Conservation (phyloP, 1,140 invertebrate genomes). For the Aphis craccivora region DNA sequence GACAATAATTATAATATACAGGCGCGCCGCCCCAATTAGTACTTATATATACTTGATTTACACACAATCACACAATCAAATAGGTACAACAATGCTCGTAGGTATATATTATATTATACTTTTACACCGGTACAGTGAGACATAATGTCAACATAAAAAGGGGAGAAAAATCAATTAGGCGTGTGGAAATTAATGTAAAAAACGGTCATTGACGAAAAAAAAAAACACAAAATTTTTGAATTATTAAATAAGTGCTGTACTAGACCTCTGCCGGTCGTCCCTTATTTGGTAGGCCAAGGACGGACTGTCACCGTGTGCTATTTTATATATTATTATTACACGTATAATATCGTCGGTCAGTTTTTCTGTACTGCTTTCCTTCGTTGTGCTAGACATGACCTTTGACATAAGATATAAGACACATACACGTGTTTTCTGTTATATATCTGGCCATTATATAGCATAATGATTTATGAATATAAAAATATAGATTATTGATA, state of each 20-base stretch:
- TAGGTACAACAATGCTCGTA: background rate
- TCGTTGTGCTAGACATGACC: background rate
- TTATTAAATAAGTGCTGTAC: constrained; percentile 35
- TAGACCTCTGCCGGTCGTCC: background rate
- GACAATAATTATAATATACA: background rate
- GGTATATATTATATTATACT: background rate
- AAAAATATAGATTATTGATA: constrained; percentile 19
- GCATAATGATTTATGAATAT: background rate
- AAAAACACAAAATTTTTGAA: constrained; percentile 24
- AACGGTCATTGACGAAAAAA: constrained; percentile 80
- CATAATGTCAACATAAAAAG: background rate
- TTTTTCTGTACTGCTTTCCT: background rate
- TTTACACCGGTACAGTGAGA: background rate
- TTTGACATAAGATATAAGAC: background rate
- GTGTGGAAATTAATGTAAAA: background rate
- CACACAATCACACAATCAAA: background rate
- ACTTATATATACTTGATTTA: background rate
- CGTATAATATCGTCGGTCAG: background rate
- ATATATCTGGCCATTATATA: background rate
- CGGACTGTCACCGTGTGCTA: background rate
- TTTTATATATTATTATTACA: background rate
- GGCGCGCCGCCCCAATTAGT: background rate
- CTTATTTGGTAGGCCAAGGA: constrained; percentile 34
- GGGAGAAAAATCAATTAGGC: background rate
- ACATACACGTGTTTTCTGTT: background rate